phyloP scores from a whole-genome alignment of 1,140 invertebrate genomes.

The Drosophila sulfurigaster region DNA sequence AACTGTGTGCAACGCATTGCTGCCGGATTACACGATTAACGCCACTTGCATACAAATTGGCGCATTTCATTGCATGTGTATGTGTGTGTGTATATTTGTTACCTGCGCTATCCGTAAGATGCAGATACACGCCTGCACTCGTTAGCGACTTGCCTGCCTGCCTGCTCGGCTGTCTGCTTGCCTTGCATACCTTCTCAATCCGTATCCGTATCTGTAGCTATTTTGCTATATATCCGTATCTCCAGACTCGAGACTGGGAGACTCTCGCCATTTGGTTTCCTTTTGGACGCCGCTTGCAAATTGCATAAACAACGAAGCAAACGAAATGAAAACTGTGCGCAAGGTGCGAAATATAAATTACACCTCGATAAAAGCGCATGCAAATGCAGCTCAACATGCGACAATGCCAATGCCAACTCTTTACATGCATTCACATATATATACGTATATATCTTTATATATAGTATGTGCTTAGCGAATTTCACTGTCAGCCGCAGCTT shows the following conservation, averaged over 20 bases:
- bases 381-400: slow-evolving; percentile 55
- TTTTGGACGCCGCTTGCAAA: slow-evolving; percentile 47
- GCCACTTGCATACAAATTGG: slow-evolving; percentile 82
- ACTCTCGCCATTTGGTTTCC: slow-evolving; percentile 51
- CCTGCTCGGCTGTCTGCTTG: background rate
- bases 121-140: slow-evolving; percentile 72
- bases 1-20: slow-evolving; percentile 65
- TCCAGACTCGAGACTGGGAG: slow-evolving; percentile 16
- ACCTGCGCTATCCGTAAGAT: slow-evolving; percentile 62
- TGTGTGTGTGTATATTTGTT: slow-evolving; percentile 25
- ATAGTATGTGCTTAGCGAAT: slow-evolving; percentile 17
- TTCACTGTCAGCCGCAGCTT: slow-evolving; percentile 38
- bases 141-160: slow-evolving; percentile 48
- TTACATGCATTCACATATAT: background rate
- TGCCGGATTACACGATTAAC: slow-evolving; percentile 81
- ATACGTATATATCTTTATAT: slow-evolving; percentile 10
- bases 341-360: slow-evolving; percentile 75
- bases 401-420: slow-evolving; percentile 21
- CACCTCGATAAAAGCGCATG: slow-evolving; percentile 67
- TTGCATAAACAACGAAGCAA: slow-evolving; percentile 71
- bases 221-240: slow-evolving; percentile 3
- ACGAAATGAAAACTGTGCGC: slow-evolving; percentile 59
- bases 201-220: slow-evolving; percentile 12
- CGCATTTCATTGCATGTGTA: slow-evolving; percentile 57
- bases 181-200: slow-evolving; percentile 10